A percentile compares a stretch with the other conserved stretches of the same genome.
Conservation (phyloP, 2,797 vertebrate genomes). For the Sebastes diaconus region DNA sequence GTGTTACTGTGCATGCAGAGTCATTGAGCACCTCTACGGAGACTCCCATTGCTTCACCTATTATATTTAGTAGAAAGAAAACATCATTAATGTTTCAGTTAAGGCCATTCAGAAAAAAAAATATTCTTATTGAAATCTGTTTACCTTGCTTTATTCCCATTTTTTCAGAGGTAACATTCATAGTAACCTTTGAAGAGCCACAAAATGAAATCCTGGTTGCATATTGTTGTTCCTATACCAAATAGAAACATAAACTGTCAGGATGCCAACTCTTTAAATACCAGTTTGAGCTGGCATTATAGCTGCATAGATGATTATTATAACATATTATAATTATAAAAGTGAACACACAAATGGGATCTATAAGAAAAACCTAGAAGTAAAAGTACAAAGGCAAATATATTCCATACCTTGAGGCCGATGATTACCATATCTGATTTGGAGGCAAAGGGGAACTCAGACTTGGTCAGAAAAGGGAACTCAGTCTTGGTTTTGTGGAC, state of each 20-base stretch:
- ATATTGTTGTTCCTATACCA: constrained; percentile 74
- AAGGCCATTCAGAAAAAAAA: neutral
- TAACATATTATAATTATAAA: neutral
- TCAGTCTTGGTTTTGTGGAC: constrained; percentile 74
- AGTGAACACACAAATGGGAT: neutral
- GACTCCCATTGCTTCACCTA: constrained; percentile 70
- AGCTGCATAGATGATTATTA: neutral
- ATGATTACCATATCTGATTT: constrained; percentile 74
- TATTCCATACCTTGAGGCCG: constrained; percentile 67
- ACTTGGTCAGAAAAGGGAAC: constrained; percentile 72
- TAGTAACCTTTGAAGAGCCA: constrained; percentile 73
- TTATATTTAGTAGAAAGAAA: neutral
- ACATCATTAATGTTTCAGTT: neutral
- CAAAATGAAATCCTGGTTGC: constrained; percentile 71
- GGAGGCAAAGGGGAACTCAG: constrained; percentile 78
- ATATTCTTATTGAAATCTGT: neutral
- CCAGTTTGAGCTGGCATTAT: neutral
- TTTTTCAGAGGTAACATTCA: constrained; percentile 75
- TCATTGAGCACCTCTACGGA: constrained; percentile 67
- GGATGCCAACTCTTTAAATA: neutral
- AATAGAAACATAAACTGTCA: neutral
- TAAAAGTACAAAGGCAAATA: neutral
- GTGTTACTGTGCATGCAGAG: constrained; percentile 54
- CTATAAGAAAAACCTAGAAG: neutral
- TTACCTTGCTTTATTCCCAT: constrained; percentile 80